Evolutionary conservation across 1,140 invertebrate genomes (phyloP).

Genomic region (Macrotrachela quadricornifera): DNA sequence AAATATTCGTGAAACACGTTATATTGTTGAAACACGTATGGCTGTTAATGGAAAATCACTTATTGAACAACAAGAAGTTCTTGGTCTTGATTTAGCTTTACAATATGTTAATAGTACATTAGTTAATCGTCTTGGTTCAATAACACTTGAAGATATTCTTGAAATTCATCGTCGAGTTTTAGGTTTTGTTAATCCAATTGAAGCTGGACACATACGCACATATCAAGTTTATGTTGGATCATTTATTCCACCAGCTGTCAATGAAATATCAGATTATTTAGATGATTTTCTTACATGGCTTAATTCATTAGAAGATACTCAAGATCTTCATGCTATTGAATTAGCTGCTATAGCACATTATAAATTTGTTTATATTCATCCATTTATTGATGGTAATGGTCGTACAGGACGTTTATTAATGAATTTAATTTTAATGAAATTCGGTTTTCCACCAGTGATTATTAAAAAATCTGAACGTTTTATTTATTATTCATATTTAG

Average conservation of each 20-base stretch:
- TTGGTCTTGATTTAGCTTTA: constrained; percentile 63
- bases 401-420: constrained; percentile 75
- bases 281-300: constrained; percentile 63
- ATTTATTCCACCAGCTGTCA: constrained; percentile 62
- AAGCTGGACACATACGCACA: constrained; percentile 30
- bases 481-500: constrained; percentile 54
- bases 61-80: constrained; percentile 72
- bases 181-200: constrained; percentile 53
- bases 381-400: constrained; percentile 56
- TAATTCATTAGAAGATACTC: constrained; percentile 56
- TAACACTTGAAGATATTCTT: constrained; percentile 61
- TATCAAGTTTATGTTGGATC: constrained; percentile 64
- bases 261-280: constrained; percentile 57
- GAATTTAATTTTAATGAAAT: constrained; percentile 90
- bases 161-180: constrained; percentile 75
- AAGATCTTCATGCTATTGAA: constrained; percentile 44
- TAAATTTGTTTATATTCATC: constrained; percentile 78
- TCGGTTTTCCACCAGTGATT: constrained; percentile 85
- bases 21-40: constrained; percentile 71
- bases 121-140: constrained; percentile 39
- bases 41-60: constrained; percentile 79
- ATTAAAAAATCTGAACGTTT: constrained; percentile 67
- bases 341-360: constrained; percentile 82
- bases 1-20: constrained; percentile 43
- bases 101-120: constrained; percentile 81